These are phyloP conservation scores for Falco punctatus DNA, from an alignment of 2,113 vertebrate genomes.

Conservation along the genomic window DNA sequence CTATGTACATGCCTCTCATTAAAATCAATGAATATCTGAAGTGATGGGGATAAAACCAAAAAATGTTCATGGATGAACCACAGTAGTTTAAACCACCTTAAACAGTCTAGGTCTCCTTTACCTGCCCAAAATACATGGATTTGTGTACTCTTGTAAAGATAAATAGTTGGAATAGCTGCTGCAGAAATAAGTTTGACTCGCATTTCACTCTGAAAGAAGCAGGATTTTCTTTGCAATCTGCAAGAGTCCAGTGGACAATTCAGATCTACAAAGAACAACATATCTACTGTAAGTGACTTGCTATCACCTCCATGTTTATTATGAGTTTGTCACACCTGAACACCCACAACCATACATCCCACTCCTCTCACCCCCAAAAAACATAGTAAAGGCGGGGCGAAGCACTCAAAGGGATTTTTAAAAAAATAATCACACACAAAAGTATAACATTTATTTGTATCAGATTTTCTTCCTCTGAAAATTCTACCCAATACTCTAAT, in stretches of 20 bases:
- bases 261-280: background rate
- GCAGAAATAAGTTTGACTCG: background rate
- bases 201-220: background rate
- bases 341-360: background rate
- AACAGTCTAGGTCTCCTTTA: background rate
- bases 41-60: background rate
- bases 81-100: background rate
- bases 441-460: background rate
- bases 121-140: background rate
- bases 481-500: background rate
- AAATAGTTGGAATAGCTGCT: background rate
- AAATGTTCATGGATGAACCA: background rate
- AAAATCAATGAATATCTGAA: background rate
- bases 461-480: background rate
- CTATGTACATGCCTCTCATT: background rate
- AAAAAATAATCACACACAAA: background rate
- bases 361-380: background rate
- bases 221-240: background rate
- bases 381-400: background rate
- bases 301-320: background rate
- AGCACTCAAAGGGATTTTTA: background rate
- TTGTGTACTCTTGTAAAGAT: background rate
- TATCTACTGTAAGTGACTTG: background rate
- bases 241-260: background rate
- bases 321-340: background rate